These are phyloP conservation scores for Heliconius ethilla DNA, from an alignment of 2,888 invertebrate species.

Conservation along the genomic window DNA sequence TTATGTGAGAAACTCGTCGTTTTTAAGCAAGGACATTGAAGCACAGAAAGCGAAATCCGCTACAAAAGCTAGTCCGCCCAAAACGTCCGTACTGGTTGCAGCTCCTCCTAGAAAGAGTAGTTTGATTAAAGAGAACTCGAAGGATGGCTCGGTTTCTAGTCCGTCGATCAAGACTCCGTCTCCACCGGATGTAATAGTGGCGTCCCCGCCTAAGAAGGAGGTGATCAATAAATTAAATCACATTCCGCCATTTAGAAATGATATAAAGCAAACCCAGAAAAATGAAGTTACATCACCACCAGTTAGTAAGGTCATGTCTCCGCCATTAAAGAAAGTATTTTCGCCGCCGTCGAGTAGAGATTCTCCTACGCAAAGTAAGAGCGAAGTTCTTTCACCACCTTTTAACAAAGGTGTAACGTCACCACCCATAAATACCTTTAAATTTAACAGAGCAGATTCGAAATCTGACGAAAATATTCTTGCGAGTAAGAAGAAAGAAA, in stretches of 20 bases:
- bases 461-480: slow-evolving; percentile 47
- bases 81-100: slow-evolving; percentile 35
- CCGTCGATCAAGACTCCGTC: slow-evolving; percentile 30
- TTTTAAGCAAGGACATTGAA: slow-evolving; percentile 66
- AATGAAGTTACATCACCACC: slow-evolving; percentile 39
- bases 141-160: slow-evolving; percentile 4
- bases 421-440: slow-evolving; percentile 45
- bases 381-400: slow-evolving; percentile 37
- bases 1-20: slow-evolving; percentile 66
- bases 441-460: slow-evolving; percentile 47
- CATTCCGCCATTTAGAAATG: slow-evolving; percentile 38
- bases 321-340: slow-evolving; percentile 42
- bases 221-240: slow-evolving; percentile 29
- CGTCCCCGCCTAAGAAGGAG: slow-evolving; percentile 42
- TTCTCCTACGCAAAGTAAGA: slow-evolving; percentile 46
- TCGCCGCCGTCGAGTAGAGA: slow-evolving; percentile 48
- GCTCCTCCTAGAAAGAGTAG: slow-evolving; percentile 43
- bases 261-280: slow-evolving; percentile 32
- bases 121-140: slow-evolving; percentile 36
- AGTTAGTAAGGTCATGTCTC: slow-evolving; percentile 37
- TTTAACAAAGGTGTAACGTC: slow-evolving; percentile 39
- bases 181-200: slow-evolving; percentile 39
- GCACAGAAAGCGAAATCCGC: slow-evolving; percentile 55
- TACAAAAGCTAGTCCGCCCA: slow-evolving; percentile 44
- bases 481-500: slow-evolving; percentile 53